These are phyloP conservation scores for Meta bourneti DNA, from an alignment of 2,888 invertebrate species.

Conservation along the genomic window DNA sequence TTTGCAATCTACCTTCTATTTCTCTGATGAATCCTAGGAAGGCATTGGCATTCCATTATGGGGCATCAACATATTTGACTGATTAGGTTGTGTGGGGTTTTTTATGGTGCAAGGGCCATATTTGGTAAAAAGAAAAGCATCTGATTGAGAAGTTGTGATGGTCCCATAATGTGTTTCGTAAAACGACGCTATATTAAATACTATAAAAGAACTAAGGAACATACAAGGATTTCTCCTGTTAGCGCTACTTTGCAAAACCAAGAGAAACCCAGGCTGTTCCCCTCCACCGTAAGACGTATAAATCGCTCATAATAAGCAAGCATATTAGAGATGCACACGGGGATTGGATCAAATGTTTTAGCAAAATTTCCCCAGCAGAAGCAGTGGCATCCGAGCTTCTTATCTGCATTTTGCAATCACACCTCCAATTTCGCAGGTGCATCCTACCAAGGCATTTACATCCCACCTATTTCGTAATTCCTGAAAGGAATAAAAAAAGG, in stretches of 20 bases:
- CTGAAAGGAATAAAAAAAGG: conserved; percentile 47
- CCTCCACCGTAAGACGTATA: not conserved
- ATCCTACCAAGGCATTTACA: conserved; percentile 61
- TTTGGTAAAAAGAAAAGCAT: too few relatives aligned
- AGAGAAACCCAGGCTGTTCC: not conserved
- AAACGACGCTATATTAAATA: too few relatives aligned
- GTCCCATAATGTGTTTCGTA: too few relatives aligned
- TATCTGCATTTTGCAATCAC: conserved; percentile 69
- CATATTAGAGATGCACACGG: conserved; percentile 34
- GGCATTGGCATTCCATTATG: too few relatives aligned
- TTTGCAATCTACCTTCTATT: conserved; percentile 66
- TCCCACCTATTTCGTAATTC: conserved; percentile 51
- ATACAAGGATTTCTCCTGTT: too few relatives aligned
- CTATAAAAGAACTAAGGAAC: too few relatives aligned
- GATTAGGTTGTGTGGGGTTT: too few relatives aligned
- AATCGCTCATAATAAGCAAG: conserved; percentile 42
- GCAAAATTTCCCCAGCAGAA: conserved; percentile 15
- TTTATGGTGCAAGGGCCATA: too few relatives aligned
- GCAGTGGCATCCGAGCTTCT: conserved; percentile 41
- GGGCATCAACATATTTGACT: too few relatives aligned
- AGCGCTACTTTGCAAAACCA: too few relatives aligned
- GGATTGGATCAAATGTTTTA: conserved; percentile 57
- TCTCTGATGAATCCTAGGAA: conserved; percentile 4
- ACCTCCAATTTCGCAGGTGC: conserved; percentile 64
- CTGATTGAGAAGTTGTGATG: too few relatives aligned